Percentiles rank a stretch among this genome's conserved stretches.
These are phyloP conservation scores for Amphimallon solstitiale DNA, from an alignment of 2,888 invertebrate species.

Conservation along the genomic window DNA sequence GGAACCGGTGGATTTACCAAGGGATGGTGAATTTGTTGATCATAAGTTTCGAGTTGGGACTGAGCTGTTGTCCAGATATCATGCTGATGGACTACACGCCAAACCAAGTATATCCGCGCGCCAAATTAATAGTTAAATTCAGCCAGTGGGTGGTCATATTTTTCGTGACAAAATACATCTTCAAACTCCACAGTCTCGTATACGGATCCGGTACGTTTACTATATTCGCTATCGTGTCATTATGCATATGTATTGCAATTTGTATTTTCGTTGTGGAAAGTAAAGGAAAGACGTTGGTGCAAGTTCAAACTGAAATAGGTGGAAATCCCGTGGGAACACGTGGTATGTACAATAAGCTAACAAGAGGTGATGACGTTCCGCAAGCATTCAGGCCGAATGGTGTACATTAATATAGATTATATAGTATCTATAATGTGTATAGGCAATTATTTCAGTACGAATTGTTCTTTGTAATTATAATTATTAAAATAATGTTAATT, in stretches of 20 bases:
- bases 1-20: conserved; percentile 44
- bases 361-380: not conserved
- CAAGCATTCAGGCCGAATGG: not conserved
- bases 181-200: conserved; percentile 25
- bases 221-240: conserved; percentile 44
- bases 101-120: conserved; percentile 49
- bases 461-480: too few relatives aligned
- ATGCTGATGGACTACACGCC: conserved; percentile 52
- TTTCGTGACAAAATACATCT: conserved; percentile 40
- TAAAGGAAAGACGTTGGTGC: conserved; percentile 51
- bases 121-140: conserved; percentile 41
- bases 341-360: conserved; percentile 37
- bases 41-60: conserved; percentile 50
- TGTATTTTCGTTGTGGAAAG: conserved; percentile 50
- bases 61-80: conserved; percentile 46
- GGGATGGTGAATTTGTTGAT: conserved; percentile 43
- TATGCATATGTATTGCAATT: conserved; percentile 37
- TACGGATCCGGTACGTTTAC: conserved; percentile 22
- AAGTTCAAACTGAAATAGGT: conserved; percentile 53
- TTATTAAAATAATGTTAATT: too few relatives aligned
- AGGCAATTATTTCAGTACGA: too few relatives aligned
- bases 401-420: too few relatives aligned
- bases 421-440: too few relatives aligned
- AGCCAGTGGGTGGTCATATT: conserved; percentile 49
- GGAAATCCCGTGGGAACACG: conserved; percentile 55